phyloP scores from a whole-genome alignment of 2,113 vertebrate genomes.

The Sander vitreus region DNA sequence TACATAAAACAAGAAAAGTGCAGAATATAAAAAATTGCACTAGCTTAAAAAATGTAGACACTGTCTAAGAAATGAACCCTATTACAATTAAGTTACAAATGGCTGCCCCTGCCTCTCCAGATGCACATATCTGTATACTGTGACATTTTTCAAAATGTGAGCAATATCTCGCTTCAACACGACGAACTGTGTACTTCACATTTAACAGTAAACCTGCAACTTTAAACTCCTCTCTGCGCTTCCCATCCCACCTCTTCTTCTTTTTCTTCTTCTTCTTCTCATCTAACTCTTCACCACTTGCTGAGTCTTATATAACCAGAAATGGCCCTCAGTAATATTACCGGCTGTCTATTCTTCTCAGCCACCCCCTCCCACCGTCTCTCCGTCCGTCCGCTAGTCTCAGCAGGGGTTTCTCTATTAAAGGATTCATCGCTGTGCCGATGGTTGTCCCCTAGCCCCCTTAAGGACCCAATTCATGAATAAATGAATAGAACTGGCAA shows the following conservation, averaged over 20 bases:
- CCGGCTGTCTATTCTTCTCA: constrained; percentile 19
- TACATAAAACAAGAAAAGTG: neutral
- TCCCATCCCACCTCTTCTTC: neutral
- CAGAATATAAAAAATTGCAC: neutral
- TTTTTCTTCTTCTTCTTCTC: constrained; percentile 4
- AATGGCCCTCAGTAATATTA: constrained; percentile 35
- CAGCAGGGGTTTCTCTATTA: constrained; percentile 55
- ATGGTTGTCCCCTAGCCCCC: constrained; percentile 22
- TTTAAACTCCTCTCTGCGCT: neutral
- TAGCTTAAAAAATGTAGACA: neutral
- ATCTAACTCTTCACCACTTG: constrained; percentile 15
- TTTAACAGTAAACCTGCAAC: constrained; percentile 7
- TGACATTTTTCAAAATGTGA: constrained; percentile 13
- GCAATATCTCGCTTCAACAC: neutral
- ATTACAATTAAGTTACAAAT: neutral
- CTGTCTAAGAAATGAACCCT: neutral
- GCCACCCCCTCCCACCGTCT: neutral
- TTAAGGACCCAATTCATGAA: constrained; percentile 71
- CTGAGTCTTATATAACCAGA: constrained; percentile 48
- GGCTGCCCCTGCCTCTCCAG: neutral
- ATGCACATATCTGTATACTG: constrained; percentile 20
- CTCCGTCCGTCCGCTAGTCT: constrained; percentile 7
- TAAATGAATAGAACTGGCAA: constrained; percentile 67
- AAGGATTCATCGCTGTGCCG: constrained; percentile 42
- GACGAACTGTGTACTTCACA: neutral